Conservation (phyloP, 1,140 invertebrate species). For the Achroia grisella region DNA sequence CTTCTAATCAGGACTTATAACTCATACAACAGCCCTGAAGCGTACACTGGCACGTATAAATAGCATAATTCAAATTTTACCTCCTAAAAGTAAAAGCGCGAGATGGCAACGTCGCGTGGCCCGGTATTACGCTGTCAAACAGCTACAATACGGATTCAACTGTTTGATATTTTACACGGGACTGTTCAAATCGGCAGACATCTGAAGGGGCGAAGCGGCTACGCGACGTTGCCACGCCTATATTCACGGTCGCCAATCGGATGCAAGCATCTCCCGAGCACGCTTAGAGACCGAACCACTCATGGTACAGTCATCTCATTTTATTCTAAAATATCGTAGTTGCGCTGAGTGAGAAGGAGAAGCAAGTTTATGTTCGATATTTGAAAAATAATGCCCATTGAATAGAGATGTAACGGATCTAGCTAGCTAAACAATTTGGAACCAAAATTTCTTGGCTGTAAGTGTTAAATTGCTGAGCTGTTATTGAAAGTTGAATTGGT, state of each 20-base stretch:
- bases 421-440: conserved; percentile 5
- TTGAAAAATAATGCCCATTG: conserved; percentile 12
- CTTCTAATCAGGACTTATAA: too few relatives aligned
- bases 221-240: conserved; percentile 52
- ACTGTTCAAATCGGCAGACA: conserved; percentile 46
- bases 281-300: conserved; percentile 14
- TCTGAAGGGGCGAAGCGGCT: conserved; percentile 50
- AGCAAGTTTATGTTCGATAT: conserved; percentile 27
- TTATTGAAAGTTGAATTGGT: conserved; percentile 12
- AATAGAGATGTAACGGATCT: conserved; percentile 12
- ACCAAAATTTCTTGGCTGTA: not conserved
- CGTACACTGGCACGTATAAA: too few relatives aligned
- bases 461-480: not conserved
- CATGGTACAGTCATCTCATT: conserved; percentile 31
- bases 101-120: conserved; percentile 60
- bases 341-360: conserved; percentile 10
- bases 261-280: conserved; percentile 18
- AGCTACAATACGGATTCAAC: conserved; percentile 64
- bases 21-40: too few relatives aligned
- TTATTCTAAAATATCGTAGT: conserved; percentile 18
- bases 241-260: conserved; percentile 32
- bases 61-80: conserved; percentile 33
- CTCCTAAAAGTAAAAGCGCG: conserved; percentile 29
- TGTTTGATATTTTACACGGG: conserved; percentile 54
- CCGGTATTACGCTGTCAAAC: conserved; percentile 45